Conservation (phyloP, 1,140 invertebrate genomes). For the Telenomus remus region DNA sequence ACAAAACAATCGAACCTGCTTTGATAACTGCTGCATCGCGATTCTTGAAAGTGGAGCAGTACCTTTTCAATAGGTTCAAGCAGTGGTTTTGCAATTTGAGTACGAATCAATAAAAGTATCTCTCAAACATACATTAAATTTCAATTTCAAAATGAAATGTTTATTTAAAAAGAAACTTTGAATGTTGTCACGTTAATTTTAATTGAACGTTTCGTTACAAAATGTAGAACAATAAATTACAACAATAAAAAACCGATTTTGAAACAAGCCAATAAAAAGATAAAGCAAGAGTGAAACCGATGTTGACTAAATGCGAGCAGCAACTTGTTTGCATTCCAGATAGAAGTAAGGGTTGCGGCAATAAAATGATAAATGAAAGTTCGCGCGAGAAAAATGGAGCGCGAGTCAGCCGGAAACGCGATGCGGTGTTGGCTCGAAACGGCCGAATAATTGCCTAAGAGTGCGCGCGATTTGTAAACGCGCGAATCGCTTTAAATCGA, state of each 20-base stretch:
- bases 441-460: slow-evolving; percentile 56
- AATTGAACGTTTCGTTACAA: too few species aligned
- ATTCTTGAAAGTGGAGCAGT: slow-evolving; percentile 52
- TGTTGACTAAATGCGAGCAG: slow-evolving; percentile 17
- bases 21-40: slow-evolving; percentile 44
- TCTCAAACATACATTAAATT: too few species aligned
- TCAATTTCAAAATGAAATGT: too few species aligned
- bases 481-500: slow-evolving; percentile 61
- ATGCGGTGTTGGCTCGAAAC: slow-evolving; percentile 29
- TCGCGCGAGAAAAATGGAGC: slow-evolving; percentile 23
- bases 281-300: too few species aligned
- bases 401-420: slow-evolving; percentile 30
- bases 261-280: too few species aligned
- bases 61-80: slow-evolving; percentile 49
- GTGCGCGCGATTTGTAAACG: slow-evolving; percentile 40
- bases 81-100: slow-evolving; percentile 26
- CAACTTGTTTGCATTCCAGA: slow-evolving; percentile 26
- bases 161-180: too few species aligned
- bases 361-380: slow-evolving; percentile 36
- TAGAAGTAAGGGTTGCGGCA: slow-evolving; percentile 46
- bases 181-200: too few species aligned
- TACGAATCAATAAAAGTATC: too few species aligned
- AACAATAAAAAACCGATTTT: too few species aligned
- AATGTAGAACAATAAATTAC: too few species aligned
- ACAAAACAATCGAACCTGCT: slow-evolving; percentile 41